These are phyloP conservation scores for Etheostoma spectabile DNA, from an alignment of 2,113 vertebrate species.

Conservation along the genomic window DNA sequence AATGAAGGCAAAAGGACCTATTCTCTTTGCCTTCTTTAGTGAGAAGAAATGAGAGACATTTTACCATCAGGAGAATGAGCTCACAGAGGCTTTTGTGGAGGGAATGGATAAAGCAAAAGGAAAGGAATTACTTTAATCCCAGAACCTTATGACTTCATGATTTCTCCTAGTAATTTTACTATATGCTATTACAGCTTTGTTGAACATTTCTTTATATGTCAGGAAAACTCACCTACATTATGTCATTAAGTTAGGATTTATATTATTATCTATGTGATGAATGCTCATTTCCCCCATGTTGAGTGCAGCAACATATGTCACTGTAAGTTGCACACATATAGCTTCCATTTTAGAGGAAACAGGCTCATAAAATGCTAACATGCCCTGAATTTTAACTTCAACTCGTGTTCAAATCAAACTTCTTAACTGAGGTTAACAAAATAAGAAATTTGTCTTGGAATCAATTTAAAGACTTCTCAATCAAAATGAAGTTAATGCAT, in stretches of 20 bases:
- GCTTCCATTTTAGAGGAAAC: constrained; percentile 50
- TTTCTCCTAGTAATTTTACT: constrained; percentile 15
- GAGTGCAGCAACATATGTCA: constrained; percentile 39
- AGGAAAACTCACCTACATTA: constrained; percentile 1
- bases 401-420: constrained; percentile 47
- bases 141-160: constrained; percentile 20
- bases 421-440: constrained; percentile 35
- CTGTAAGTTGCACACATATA: constrained; percentile 47
- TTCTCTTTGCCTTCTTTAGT: constrained; percentile 59
- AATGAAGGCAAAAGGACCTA: constrained; percentile 75
- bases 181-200: constrained; percentile 12
- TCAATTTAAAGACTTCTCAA: constrained; percentile 41
- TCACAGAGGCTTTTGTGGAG: constrained; percentile 28
- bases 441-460: constrained; percentile 34
- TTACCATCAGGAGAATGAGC: constrained; percentile 35
- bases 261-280: constrained; percentile 14
- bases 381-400: constrained; percentile 35
- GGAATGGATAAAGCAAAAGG: constrained; percentile 32
- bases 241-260: constrained; percentile 10
- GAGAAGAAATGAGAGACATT: constrained; percentile 65
- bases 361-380: constrained; percentile 50
- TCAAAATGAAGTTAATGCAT: constrained; percentile 55
- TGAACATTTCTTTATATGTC: background rate
- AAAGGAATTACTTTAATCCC: constrained; percentile 30
- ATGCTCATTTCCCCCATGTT: constrained; percentile 1